phyloP scores from a whole-genome alignment of 2,113 vertebrate species.

The Caloenas nicobarica region DNA sequence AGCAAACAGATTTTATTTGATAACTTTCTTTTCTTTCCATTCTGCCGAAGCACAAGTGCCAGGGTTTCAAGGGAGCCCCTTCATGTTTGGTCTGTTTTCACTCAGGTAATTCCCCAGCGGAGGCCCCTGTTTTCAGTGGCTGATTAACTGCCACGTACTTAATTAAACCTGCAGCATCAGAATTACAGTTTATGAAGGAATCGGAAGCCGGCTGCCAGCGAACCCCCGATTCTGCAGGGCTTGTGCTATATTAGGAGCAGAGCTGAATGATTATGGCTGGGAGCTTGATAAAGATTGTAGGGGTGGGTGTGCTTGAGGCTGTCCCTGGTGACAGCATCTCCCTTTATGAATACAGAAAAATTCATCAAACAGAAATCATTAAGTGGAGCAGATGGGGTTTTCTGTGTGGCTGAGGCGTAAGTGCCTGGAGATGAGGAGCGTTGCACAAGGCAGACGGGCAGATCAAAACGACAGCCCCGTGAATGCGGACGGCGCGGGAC shows the following conservation, averaged over 20 bases:
- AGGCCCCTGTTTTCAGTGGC: constrained; percentile 77
- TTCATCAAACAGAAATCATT: constrained; percentile 81
- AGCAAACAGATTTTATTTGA: constrained; percentile 82
- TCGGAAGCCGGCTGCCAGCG: not conserved
- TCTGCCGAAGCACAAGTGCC: constrained; percentile 7
- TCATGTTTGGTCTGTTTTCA: constrained; percentile 37
- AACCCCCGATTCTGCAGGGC: constrained; percentile 23
- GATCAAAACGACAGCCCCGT: not conserved
- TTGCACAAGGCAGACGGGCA: not conserved
- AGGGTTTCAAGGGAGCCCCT: constrained; percentile 59
- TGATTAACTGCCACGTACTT: constrained; percentile 85
- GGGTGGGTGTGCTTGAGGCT: constrained; percentile 70
- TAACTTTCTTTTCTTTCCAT: constrained; percentile 74
- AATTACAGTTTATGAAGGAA: constrained; percentile 65
- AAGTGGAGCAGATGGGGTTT: constrained; percentile 76
- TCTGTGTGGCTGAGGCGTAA: constrained; percentile 38
- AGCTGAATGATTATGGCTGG: constrained; percentile 55
- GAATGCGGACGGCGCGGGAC: not conserved
- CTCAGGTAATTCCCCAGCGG: constrained; percentile 69
- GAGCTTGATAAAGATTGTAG: constrained; percentile 68
- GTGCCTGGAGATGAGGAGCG: constrained; percentile 46
- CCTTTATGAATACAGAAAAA: constrained; percentile 76
- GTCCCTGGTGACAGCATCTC: constrained; percentile 68
- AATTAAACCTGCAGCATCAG: constrained; percentile 78
- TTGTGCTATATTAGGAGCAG: constrained; percentile 52